These are phyloP conservation scores for Temnothorax rugatulus DNA, from an alignment of 2,888 invertebrate species.

Conservation along the genomic window DNA sequence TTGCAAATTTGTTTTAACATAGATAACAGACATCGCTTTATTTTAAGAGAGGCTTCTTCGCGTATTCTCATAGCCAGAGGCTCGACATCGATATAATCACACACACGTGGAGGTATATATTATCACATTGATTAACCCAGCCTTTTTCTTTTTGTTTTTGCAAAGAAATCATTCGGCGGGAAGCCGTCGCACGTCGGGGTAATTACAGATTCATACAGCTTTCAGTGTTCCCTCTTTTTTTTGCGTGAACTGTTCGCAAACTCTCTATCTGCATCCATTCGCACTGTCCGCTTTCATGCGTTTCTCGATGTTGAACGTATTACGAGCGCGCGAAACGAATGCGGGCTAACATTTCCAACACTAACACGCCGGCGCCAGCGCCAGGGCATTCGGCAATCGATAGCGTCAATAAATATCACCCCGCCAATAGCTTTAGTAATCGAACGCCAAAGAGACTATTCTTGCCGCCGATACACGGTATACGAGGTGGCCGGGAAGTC, in stretches of 20 bases:
- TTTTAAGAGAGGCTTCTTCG: conserved; percentile 2
- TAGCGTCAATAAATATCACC: conserved; percentile 53
- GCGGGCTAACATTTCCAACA: conserved; percentile 43
- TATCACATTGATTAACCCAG: conserved; percentile 61
- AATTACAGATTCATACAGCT: conserved; percentile 77
- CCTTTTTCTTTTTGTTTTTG: conserved; percentile 65
- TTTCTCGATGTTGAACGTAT: conserved; percentile 45
- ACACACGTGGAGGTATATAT: background rate
- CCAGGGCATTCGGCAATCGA: conserved; percentile 43
- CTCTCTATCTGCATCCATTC: conserved; percentile 51
- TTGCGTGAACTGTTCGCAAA: conserved; percentile 51
- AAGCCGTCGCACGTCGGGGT: conserved; percentile 77
- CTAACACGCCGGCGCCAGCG: conserved; percentile 32
- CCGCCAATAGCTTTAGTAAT: conserved; percentile 54
- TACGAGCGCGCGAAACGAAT: conserved; percentile 42
- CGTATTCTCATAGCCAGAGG: background rate
- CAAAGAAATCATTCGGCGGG: conserved; percentile 76
- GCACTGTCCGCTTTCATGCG: conserved; percentile 62
- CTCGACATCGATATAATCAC: background rate
- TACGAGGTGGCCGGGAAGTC: conserved; percentile 40
- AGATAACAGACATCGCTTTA: background rate
- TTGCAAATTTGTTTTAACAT: background rate
- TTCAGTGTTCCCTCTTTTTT: conserved; percentile 60
- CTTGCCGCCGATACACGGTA: conserved; percentile 50
- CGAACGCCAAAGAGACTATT: conserved; percentile 57